Conservation (phyloP, 2,113 vertebrate species). For the Peromyscus polionotus region DNA sequence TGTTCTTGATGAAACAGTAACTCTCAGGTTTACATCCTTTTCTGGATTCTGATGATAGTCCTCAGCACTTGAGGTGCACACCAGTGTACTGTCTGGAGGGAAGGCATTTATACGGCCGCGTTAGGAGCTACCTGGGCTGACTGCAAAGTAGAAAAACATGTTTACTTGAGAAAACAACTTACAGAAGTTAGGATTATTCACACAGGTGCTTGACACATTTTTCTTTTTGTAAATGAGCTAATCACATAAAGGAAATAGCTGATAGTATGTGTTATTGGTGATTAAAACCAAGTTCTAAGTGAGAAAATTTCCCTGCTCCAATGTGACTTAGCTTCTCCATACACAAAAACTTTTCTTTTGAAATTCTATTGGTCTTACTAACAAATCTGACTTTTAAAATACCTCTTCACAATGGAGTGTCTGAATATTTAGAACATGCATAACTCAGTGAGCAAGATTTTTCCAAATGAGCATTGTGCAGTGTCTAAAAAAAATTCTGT, state of each 20-base stretch:
- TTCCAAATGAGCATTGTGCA: neutral
- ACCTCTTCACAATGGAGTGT: neutral
- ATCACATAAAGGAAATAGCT: neutral
- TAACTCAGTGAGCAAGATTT: neutral
- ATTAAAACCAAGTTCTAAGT: slow-evolving; percentile 30
- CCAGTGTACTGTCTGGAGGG: neutral
- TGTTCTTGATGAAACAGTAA: slow-evolving; percentile 16
- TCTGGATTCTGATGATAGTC: neutral
- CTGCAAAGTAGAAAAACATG: neutral
- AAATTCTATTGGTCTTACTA: neutral
- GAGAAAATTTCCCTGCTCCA: slow-evolving; percentile 22
- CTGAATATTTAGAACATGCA: neutral
- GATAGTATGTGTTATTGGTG: slow-evolving; percentile 14
- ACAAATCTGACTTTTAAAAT: slow-evolving; percentile 17
- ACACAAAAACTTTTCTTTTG: neutral
- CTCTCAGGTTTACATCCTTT: neutral
- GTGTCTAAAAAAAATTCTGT: neutral
- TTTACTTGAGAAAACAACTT: slow-evolving; percentile 36
- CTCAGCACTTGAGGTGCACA: neutral
- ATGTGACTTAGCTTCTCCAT: neutral
- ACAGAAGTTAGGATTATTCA: slow-evolving; percentile 24
- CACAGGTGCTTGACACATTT: slow-evolving; percentile 11
- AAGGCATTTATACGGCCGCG: neutral
- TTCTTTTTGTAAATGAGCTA: slow-evolving; percentile 48
- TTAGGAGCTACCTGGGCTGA: neutral